These are phyloP conservation scores for Corythornis vintsioides DNA, from an alignment of 2,113 vertebrate species.

Conservation along the genomic window DNA sequence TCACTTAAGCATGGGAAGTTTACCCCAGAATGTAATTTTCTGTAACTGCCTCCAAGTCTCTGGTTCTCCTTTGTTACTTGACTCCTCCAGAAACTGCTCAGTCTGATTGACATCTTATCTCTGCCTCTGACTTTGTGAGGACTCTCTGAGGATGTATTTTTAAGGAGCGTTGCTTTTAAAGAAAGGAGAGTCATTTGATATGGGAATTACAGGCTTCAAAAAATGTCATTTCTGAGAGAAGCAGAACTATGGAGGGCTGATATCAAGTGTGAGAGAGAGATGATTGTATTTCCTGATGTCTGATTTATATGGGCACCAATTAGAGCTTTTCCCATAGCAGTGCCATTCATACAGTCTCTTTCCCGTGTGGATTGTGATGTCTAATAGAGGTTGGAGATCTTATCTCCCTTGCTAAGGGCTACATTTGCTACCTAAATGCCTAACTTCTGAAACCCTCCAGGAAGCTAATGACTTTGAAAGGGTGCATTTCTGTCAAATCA, in stretches of 20 bases:
- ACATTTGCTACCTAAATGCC: background rate
- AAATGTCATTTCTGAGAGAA: background rate
- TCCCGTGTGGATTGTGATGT: background rate
- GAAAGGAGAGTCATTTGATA: slow-evolving; percentile 21
- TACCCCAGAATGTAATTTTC: background rate
- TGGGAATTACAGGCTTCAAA: slow-evolving; percentile 40
- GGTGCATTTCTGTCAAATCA: background rate
- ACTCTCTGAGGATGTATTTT: slow-evolving; percentile 4
- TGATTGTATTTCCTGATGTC: background rate
- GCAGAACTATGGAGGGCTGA: background rate
- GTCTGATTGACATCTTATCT: slow-evolving; percentile 25
- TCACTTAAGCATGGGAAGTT: background rate
- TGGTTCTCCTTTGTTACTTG: background rate
- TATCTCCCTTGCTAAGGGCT: background rate
- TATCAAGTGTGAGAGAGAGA: background rate
- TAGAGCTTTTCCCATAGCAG: background rate
- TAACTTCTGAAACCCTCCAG: background rate
- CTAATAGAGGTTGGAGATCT: background rate
- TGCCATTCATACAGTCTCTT: background rate
- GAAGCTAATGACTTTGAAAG: slow-evolving; percentile 10
- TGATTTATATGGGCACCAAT: slow-evolving; percentile 12
- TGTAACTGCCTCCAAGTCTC: background rate
- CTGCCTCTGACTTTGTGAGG: background rate
- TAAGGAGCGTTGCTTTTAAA: slow-evolving; percentile 24
- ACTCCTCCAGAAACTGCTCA: background rate